Percentiles rank a stretch among this genome's conserved stretches.
Evolutionary conservation across 2,888 invertebrate species (phyloP).

Genomic region (Anticlea derivata): DNA sequence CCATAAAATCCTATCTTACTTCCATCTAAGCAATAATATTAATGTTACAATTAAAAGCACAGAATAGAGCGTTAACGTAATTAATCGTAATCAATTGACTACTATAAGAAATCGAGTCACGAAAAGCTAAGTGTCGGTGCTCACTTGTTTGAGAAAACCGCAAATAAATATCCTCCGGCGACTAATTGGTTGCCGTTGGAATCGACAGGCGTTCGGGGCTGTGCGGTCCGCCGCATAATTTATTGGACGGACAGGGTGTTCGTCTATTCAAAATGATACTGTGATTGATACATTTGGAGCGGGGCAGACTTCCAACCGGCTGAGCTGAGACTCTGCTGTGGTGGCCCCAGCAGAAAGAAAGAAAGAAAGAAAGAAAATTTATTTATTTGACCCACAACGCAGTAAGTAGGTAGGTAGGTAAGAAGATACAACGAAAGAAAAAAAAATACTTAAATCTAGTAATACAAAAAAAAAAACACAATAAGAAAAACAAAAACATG

Average conservation of each 20-base stretch:
- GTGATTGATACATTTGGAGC: constrained; percentile 36
- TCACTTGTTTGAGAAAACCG: constrained; percentile 73
- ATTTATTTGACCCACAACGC: too few relatives aligned
- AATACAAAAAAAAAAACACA: too few relatives aligned
- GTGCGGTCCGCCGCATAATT: constrained; percentile 75
- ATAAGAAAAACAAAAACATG: too few relatives aligned
- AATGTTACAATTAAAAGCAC: constrained; percentile 15
- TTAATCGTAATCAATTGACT: constrained; percentile 50
- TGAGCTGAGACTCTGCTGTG: too few relatives aligned
- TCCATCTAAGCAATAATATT: constrained; percentile 3
- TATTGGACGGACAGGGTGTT: constrained; percentile 65
- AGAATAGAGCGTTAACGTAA: constrained; percentile 21
- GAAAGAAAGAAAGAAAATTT: too few relatives aligned
- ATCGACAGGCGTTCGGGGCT: constrained; percentile 71
- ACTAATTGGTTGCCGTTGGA: constrained; percentile 81
- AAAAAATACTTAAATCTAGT: too few relatives aligned
- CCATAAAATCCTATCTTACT: not conserved
- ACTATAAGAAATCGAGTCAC: constrained; percentile 62
- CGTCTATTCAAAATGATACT: constrained; percentile 46
- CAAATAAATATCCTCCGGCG: constrained; percentile 79
- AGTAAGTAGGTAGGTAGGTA: too few relatives aligned
- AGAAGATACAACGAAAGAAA: too few relatives aligned
- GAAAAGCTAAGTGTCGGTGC: constrained; percentile 59
- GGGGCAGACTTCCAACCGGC: not conserved
- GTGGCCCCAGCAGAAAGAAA: too few relatives aligned